Evolutionary conservation across 2,888 invertebrate species (phyloP), one percentile per base, ranked within the genome.

Genomic region (Agrochola litura): DNA sequence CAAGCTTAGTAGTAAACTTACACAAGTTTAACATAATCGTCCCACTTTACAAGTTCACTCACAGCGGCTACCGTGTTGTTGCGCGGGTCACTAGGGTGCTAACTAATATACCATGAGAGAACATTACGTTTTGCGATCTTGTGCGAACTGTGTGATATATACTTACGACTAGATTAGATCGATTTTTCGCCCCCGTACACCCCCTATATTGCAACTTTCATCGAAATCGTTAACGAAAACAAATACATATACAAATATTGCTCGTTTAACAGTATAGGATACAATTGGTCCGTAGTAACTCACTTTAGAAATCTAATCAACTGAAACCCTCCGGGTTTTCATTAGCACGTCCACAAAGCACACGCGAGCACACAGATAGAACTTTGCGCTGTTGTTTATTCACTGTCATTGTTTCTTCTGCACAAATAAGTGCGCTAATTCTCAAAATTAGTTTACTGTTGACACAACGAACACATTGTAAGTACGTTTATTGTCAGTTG

Each of bases 251-350:
- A 30, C 30, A 30, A 37, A 37, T 37, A 37, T 37, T 37, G 37
- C 37, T 37, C 2, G 37, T 5, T 37, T 37, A 37, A 37, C 3
- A 37, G 37, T 37, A 4, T 37, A 37, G 37, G 37, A 37, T 6
- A 9, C 5, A 58, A 43, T 46, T 25, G 25, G 19, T 16, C 1
- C 37, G 3, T 6, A 49, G 56, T 41, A 19, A 30, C 37, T 70
- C 22, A 52, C 30, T 49, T 19, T 60, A 37, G 54, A 74, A 60
- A 84, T 16, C 14, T 81, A 85, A 82, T 85, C 66, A 85, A 76
- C 1, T 85, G 85, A 82, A 82, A 67, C 77, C 82, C 43, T 10
- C n/a, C 63, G 16, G 9, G 61, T 71, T 85, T 81, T 82, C 85
- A 82, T 82, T 82, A 82, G 14, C 49, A 46, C 25, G 46, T 10